Evolutionary conservation across 2,797 vertebrate species (phyloP).

Genomic region (Lacerta viridis): DNA sequence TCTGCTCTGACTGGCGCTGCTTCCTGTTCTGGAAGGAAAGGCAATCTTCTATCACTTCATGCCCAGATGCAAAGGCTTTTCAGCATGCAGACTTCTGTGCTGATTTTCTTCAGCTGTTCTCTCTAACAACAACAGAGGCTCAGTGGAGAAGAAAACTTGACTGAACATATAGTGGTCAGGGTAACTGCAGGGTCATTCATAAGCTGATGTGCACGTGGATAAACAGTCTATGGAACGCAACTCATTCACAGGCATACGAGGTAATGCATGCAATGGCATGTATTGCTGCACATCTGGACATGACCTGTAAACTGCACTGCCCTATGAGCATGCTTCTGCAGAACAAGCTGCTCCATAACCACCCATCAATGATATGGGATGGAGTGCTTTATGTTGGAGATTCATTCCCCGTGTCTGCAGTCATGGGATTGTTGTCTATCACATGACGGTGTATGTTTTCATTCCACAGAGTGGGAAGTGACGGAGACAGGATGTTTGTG

Average conservation of each 20-base stretch:
- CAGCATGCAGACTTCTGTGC: not conserved
- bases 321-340: not conserved
- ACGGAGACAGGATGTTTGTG: no score
- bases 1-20: not conserved
- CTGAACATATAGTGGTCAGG: not conserved
- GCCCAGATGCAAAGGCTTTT: conserved; percentile 15
- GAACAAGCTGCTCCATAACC: not conserved
- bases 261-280: not conserved
- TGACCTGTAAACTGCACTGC: not conserved
- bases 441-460: no score
- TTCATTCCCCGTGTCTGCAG: no score
- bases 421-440: no score
- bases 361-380: no score
- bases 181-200: not conserved
- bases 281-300: not conserved
- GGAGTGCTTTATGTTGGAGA: no score
- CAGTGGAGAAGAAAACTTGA: not conserved
- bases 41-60: not conserved
- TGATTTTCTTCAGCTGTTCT: not conserved
- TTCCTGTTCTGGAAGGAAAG: not conserved
- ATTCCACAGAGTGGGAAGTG: no score
- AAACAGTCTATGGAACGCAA: not conserved
- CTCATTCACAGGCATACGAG: not conserved
- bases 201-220: not conserved
- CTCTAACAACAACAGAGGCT: not conserved